Base-by-base conservation (phyloP, 2,113 vertebrate species). In the Daphoenositta chrysoptera region DNA sequence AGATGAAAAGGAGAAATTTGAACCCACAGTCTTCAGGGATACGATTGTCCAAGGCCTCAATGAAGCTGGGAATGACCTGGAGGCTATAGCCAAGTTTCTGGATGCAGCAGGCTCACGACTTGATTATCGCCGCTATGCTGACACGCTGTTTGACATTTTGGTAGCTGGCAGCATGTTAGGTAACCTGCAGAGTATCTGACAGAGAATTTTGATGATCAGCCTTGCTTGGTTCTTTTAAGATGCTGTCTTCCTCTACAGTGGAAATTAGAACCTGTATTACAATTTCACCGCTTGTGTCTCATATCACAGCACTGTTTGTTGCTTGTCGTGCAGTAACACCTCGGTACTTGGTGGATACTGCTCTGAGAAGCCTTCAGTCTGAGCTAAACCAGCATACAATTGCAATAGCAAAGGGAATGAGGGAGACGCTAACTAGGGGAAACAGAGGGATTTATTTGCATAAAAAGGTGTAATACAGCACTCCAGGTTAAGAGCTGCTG, bases 1-100 rank as follows among this genome's bases (percentile, higher is more conserved):
- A 99, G 99, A 99, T 99, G 99, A 99, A 99, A 99, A 99, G 97
- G 99, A 99, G 98, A 99, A 99, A 98, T 99, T 99, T 97, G 99
- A 99, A 98, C 99, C 99, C 84, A 99, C 98, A 66, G 98, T 99
- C 93, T 99, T 99, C 97, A 98, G 99, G 98, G 99, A 99, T 98
- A 98, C 98, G 0, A 99, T 99, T 70, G 97, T 99, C 93, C 98
- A 98, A 88, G 99, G 99, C 83, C 99, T 99, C 96, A 99, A 99
- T 97, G 99, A 99, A 97, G 98, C 98, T 93, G 98, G 98, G 21
- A 98, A 96, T 72, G 99, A 99, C 96, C 97, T 99, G 95, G 99
- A 99, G 82, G 99, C 98, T 96, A 98, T 99, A 98, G 98, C 99
- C 96, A 99, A 99, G 91, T 99, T 99, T 96, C 96, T 99, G 96